Conservation (phyloP, 2,113 vertebrate species). For the Fregetta grallaria region DNA sequence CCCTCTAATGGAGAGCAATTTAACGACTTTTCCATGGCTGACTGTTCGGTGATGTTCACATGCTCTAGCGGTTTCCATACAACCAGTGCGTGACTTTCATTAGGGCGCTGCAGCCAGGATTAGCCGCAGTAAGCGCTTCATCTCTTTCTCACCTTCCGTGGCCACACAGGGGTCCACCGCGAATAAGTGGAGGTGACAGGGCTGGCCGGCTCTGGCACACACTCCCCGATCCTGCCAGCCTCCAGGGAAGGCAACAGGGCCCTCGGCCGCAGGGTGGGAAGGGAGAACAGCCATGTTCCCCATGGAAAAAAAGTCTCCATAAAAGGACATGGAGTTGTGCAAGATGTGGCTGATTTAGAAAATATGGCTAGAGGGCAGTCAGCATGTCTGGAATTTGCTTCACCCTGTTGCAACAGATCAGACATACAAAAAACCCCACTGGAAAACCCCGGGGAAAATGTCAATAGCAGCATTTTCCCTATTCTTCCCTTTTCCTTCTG, state of each 20-base stretch:
- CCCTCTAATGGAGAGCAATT: not conserved
- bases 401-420: not conserved
- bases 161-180: accelerated
- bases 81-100: not conserved
- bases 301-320: accelerated
- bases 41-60: not conserved
- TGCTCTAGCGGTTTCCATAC: not conserved
- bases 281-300: not conserved
- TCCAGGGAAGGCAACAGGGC: too few relatives aligned
- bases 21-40: not conserved
- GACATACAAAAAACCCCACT: accelerated
- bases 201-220: accelerated
- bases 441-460: not conserved
- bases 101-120: not conserved
- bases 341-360: not conserved
- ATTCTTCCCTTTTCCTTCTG: not conserved
- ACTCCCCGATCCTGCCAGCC: accelerated
- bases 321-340: not conserved
- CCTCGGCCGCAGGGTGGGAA: not conserved
- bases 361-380: not conserved
- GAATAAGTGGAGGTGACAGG: accelerated
- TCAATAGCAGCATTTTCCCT: not conserved
- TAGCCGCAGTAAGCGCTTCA: accelerated
- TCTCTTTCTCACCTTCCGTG: not conserved
- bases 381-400: not conserved